Evolutionary conservation across 2,888 invertebrate genomes (phyloP), one percentile per base, ranked within the genome.

Genomic region (Cactoblastis cactorum): DNA sequence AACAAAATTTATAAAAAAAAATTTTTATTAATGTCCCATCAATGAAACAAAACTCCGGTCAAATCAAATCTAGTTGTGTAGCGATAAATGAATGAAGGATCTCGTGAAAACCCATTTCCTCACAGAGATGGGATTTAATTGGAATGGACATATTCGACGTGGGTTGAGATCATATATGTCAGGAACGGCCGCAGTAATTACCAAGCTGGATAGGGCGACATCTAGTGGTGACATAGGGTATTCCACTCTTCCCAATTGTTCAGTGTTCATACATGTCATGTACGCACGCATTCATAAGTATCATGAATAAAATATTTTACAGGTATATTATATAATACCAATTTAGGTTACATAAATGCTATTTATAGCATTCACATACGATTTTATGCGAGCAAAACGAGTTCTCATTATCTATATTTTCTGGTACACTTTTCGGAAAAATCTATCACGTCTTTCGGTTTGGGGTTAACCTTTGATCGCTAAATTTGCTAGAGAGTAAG

Each of bases 41-140:
- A 28, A 43, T 32, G 43, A 14, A 43, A 43, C 15, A 28, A 43
- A 43, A 43, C 28, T 28, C 43, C 28, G 19, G 12, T 14, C 22
- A 11, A 28, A 15, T 24, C 24, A 14, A 14, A 3, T 43, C 1
- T 14, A 28, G 43, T 15, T 43, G 43, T 28, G 15, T 5, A 4
- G 3, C 43, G 39, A 8, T 28, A 28, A 67, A 69, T 74, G 70
- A 71, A 71, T 69, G 65, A 77, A 75, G 70, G 74, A 74, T 68
- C 77, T 74, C 71, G 57, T 70, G 63, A 64, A 63, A 65, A 67
- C 63, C 64, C 58, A 56, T 55, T 61, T 65, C 69, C 71, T 67
- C 5, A 15, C 37, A 15, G 72, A 69, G 74, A 74, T 76, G 60
- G 69, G 77, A 72, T 80, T 83, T 83, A 85, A 85, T 85, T 83